Evolutionary conservation across 2,797 vertebrate genomes (phyloP).

Genomic region (Otus scops): DNA sequence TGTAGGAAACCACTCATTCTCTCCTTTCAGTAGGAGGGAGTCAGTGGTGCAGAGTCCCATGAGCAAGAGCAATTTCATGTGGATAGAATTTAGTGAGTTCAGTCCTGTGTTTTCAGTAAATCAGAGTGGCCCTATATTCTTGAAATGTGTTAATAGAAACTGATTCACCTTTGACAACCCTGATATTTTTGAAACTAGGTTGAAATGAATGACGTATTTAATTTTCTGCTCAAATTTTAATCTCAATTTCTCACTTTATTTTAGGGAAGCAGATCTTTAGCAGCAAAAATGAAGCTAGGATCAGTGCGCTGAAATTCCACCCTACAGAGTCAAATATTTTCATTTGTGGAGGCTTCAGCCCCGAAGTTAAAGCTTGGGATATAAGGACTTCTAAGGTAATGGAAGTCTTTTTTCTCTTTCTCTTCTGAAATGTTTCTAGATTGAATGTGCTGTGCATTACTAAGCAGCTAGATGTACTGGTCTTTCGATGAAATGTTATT

Average conservation of each 20-base stretch:
- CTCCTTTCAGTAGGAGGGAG: neutral
- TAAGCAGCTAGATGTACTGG: neutral
- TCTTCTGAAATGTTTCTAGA: neutral
- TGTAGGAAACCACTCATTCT: neutral
- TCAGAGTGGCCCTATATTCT: neutral
- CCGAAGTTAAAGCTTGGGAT: slow-evolving; percentile 92
- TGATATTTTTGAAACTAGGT: neutral
- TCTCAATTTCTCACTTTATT: neutral
- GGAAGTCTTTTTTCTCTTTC: neutral
- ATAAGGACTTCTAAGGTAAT: slow-evolving; percentile 86
- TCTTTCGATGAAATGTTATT: neutral
- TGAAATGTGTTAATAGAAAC: neutral
- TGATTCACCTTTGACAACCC: neutral
- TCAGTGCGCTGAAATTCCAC: slow-evolving; percentile 83
- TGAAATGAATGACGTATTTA: neutral
- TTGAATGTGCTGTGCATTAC: neutral
- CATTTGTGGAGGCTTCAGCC: slow-evolving; percentile 90
- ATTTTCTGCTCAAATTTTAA: neutral
- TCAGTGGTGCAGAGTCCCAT: neutral
- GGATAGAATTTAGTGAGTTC: neutral
- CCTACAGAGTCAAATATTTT: slow-evolving; percentile 84
- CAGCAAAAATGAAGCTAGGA: slow-evolving; percentile 83
- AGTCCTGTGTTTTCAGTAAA: neutral
- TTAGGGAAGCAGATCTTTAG: slow-evolving; percentile 84
- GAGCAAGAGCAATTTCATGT: neutral